Percentiles rank a stretch among this genome's conserved stretches.
phyloP scores from a whole-genome alignment of 2,888 invertebrate species.

The Myopa testacea region DNA sequence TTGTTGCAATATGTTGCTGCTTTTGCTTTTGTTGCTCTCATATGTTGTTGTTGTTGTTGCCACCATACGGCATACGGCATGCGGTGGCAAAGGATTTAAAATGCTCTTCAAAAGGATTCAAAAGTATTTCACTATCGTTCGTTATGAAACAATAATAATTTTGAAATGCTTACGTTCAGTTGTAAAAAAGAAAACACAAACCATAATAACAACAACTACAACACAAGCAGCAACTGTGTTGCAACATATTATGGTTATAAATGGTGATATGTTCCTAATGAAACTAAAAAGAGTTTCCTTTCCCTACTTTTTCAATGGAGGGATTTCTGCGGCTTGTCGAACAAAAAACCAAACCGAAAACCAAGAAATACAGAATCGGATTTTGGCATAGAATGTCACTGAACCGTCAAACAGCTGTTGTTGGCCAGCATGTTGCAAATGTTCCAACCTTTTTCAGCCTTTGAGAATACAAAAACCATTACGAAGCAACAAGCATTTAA shows the following conservation, averaged over 20 bases:
- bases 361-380: neutral
- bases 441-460: neutral
- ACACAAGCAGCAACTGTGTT: neutral
- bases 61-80: conserved; percentile 1
- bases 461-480: too few species aligned
- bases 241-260: neutral
- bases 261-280: neutral
- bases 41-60: conserved; percentile 20
- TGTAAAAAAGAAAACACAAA: neutral
- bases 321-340: neutral
- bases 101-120: conserved; percentile 3
- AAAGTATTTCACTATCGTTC: neutral
- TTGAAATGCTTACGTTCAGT: neutral
- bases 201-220: neutral
- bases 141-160: conserved; percentile 22
- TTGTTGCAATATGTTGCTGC: conserved; percentile 33
- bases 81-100: conserved; percentile 20
- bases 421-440: neutral
- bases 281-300: neutral
- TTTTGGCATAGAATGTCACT: conserved; percentile 18
- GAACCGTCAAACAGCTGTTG: conserved; percentile 17
- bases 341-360: too few species aligned
- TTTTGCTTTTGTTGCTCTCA: neutral
- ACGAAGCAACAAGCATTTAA: too few species aligned
- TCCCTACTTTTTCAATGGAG: neutral